Conservation (phyloP, 2,113 vertebrate genomes). For the Hyla sarda region DNA sequence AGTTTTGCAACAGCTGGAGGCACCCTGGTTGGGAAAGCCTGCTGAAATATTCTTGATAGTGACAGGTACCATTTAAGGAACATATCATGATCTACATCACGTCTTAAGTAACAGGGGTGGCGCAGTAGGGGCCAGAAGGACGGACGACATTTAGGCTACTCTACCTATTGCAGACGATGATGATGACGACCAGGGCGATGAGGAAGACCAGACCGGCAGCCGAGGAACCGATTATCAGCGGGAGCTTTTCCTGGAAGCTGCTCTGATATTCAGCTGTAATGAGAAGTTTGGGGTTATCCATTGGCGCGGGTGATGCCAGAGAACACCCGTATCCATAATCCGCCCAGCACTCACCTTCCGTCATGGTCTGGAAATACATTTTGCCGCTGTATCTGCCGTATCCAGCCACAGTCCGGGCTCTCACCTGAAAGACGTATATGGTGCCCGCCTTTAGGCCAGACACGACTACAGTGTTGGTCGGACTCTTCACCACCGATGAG, state of each 20-base stretch:
- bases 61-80: too few species aligned
- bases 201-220: slow-evolving; percentile 90
- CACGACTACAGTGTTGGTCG: slow-evolving; percentile 91
- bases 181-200: slow-evolving; percentile 85
- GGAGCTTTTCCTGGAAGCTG: slow-evolving; percentile 92
- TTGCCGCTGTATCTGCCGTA: slow-evolving; percentile 95
- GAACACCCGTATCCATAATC: neutral
- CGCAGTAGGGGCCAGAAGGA: too few species aligned
- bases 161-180: slow-evolving; percentile 90
- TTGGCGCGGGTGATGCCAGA: neutral
- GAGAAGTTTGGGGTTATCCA: neutral
- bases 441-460: slow-evolving; percentile 85
- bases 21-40: too few species aligned
- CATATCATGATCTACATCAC: too few species aligned
- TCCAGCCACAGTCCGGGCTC: slow-evolving; percentile 92
- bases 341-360: slow-evolving; percentile 80
- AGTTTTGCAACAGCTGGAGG: too few species aligned
- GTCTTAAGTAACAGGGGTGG: too few species aligned
- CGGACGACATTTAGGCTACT: neutral
- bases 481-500: slow-evolving; percentile 88
- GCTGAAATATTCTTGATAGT: too few species aligned
- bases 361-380: slow-evolving; percentile 99
- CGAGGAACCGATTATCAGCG: slow-evolving; percentile 90
- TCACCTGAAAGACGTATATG: slow-evolving; percentile 97
- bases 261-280: slow-evolving; percentile 88